A percentile compares a stretch with the other conserved stretches of the same genome.
These are phyloP conservation scores for Digitonthophagus gazella DNA, from an alignment of 2,888 invertebrate species.

Conservation along the genomic window DNA sequence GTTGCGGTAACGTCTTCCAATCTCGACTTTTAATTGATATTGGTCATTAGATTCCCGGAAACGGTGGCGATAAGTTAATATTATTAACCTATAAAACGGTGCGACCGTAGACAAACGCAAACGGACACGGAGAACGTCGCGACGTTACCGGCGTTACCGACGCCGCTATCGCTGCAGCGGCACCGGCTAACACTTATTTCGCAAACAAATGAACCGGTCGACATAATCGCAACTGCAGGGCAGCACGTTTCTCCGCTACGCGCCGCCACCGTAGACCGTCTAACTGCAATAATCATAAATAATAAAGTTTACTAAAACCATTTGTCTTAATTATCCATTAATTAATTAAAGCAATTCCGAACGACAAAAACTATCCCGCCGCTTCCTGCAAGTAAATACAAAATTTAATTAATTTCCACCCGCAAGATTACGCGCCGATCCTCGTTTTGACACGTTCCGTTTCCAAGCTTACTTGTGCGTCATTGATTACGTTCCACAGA, in stretches of 20 bases:
- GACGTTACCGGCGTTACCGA: conserved; percentile 39
- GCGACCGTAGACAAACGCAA: conserved; percentile 17
- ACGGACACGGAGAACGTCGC: conserved; percentile 30
- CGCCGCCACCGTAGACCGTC: conserved; percentile 5
- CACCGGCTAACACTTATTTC: conserved; percentile 35
- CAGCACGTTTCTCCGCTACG: conserved; percentile 28
- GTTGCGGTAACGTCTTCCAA: neutral
- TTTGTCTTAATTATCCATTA: conserved; percentile 42
- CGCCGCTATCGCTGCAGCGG: conserved; percentile 28
- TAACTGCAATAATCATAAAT: conserved; percentile 38
- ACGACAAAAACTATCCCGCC: neutral
- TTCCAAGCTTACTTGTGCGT: neutral
- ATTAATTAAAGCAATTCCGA: conserved; percentile 32
- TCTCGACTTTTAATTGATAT: neutral
- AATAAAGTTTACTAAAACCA: conserved; percentile 42
- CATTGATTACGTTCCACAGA: neutral
- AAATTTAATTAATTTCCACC: neutral
- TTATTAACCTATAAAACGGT: conserved; percentile 26
- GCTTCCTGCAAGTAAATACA: neutral
- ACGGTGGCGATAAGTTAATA: conserved; percentile 14
- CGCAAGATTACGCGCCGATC: neutral
- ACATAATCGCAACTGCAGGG: conserved; percentile 41
- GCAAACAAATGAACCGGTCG: conserved; percentile 41
- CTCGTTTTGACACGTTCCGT: neutral
- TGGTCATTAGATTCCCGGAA: neutral